Evolutionary conservation across 1,140 invertebrate species (phyloP).

Genomic region (Drosophila navojoa): DNA sequence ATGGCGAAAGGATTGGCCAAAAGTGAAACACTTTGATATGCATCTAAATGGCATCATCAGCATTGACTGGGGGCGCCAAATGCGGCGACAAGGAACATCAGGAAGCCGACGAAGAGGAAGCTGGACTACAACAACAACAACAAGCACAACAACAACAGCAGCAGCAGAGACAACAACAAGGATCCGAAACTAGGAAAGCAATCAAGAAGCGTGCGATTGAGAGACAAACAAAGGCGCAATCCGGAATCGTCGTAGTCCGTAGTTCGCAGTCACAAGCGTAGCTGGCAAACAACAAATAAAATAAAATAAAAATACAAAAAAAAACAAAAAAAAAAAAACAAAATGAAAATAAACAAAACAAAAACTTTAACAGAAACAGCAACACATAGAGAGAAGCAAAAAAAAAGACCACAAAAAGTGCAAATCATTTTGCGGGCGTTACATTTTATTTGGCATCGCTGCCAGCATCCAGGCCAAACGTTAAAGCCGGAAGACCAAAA

Average conservation of each 20-base stretch:
- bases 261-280: neutral
- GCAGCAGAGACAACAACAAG: constrained; percentile 31
- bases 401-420: constrained; percentile 44
- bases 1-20: constrained; percentile 74
- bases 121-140: constrained; percentile 6
- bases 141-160: neutral
- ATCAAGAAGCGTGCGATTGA: constrained; percentile 71
- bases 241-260: constrained; percentile 16
- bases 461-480: constrained; percentile 16
- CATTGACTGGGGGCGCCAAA: constrained; percentile 55
- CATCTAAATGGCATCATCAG: constrained; percentile 81
- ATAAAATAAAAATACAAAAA: neutral
- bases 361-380: constrained; percentile 15
- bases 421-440: constrained; percentile 69
- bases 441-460: constrained; percentile 55
- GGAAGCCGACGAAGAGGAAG: constrained; percentile 35
- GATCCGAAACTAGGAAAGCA: constrained; percentile 60
- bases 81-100: constrained; percentile 41
- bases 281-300: neutral
- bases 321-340: neutral
- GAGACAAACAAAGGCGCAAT: constrained; percentile 56
- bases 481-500: constrained; percentile 1
- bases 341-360: constrained; percentile 1
- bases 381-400: constrained; percentile 9
- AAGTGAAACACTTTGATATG: constrained; percentile 79